Evolutionary conservation across 2,113 vertebrate species (phyloP).

Genomic region (Desmodus rotundus): DNA sequence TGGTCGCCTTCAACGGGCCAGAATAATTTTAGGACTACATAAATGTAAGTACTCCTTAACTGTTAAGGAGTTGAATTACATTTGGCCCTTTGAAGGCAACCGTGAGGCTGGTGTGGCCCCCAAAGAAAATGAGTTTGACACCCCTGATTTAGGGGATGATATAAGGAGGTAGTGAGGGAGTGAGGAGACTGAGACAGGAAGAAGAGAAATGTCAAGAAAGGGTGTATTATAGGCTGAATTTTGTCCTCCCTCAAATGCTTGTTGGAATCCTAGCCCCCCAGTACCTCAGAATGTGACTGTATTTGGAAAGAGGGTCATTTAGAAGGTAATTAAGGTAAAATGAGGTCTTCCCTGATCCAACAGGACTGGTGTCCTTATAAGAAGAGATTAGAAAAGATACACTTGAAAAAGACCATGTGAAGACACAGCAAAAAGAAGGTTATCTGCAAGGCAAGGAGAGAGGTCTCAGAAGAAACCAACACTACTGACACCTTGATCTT

Average conservation of each 20-base stretch:
- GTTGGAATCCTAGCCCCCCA: neutral
- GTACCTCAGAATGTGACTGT: neutral
- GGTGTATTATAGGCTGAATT: neutral
- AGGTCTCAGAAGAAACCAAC: neutral
- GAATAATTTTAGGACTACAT: too few species aligned
- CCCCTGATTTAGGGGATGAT: neutral
- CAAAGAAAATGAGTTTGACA: too few species aligned
- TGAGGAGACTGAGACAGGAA: neutral
- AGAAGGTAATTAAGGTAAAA: neutral
- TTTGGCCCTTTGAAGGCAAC: too few species aligned
- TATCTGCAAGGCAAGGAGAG: neutral
- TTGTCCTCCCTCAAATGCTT: neutral
- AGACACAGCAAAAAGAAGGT: neutral
- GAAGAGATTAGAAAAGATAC: neutral
- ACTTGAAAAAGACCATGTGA: neutral
- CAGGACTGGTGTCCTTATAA: neutral
- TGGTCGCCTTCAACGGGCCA: too few species aligned
- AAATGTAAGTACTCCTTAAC: too few species aligned
- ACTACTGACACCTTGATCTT: neutral
- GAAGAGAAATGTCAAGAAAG: neutral
- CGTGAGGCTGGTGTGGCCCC: too few species aligned
- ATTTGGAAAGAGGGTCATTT: neutral
- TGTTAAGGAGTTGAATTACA: too few species aligned
- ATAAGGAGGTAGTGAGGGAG: neutral
- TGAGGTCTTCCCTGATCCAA: neutral